A percentile compares a stretch with the other conserved stretches of the same genome.
phyloP scores from a whole-genome alignment of 53 echinoderm and acorn worm genomes.

The Echinarachnius parma region DNA sequence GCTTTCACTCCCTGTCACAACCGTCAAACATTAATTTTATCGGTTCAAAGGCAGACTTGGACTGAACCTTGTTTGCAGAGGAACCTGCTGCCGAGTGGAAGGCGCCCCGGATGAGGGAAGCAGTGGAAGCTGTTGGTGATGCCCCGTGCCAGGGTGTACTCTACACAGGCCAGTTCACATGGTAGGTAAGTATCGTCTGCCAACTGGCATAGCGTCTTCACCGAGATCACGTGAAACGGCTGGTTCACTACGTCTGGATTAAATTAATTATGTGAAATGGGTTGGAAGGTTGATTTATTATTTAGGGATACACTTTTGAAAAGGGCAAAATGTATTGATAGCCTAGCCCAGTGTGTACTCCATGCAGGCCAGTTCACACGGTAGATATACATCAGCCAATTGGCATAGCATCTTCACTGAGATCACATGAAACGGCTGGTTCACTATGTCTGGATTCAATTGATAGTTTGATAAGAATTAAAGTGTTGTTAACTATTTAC shows the following conservation, averaged over 20 bases:
- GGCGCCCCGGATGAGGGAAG: constrained; percentile 71
- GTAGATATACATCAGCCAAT: constrained; percentile 61
- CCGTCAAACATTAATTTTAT: too few species aligned
- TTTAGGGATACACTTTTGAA: too few species aligned
- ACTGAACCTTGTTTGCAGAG: constrained; percentile 70
- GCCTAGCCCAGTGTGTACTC: constrained; percentile 74
- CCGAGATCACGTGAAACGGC: constrained; percentile 75
- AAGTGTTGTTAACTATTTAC: too few species aligned
- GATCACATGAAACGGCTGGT: constrained; percentile 75
- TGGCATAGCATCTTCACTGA: constrained; percentile 74
- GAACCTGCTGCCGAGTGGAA: constrained; percentile 77
- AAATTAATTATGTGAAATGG: too few species aligned
- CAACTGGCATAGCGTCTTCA: constrained; percentile 72
- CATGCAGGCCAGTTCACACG: constrained; percentile 79
- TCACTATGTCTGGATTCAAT: background rate
- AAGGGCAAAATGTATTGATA: too few species aligned
- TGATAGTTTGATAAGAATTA: too few species aligned
- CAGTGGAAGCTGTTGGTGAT: constrained; percentile 65
- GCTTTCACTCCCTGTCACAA: too few species aligned
- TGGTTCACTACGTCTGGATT: constrained; percentile 10
- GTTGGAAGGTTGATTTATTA: too few species aligned
- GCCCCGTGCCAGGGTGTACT: constrained; percentile 70
- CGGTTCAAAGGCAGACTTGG: too few species aligned
- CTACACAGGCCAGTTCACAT: constrained; percentile 78
- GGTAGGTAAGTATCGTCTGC: constrained; percentile 69